Evolutionary conservation across 2,888 invertebrate species (phyloP).

Genomic region (Mythimna vitellina): DNA sequence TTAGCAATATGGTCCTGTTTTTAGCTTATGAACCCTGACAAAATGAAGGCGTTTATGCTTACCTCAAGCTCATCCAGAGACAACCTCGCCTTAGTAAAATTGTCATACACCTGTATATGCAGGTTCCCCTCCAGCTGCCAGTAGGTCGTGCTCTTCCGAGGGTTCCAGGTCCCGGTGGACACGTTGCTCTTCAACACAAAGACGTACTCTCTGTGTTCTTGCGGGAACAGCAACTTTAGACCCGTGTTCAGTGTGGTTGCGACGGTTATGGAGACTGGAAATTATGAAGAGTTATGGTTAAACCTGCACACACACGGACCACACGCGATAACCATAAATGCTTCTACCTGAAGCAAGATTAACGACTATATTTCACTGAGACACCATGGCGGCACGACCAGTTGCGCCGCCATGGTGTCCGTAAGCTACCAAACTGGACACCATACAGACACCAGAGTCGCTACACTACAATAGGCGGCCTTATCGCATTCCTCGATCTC

Average conservation of each 20-base stretch:
- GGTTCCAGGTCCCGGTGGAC: constrained; percentile 76
- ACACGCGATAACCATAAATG: too few relatives aligned
- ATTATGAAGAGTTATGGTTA: background rate
- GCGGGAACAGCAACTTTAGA: constrained; percentile 78
- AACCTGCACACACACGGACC: too few relatives aligned
- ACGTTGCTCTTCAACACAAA: constrained; percentile 80
- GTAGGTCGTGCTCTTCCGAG: constrained; percentile 73
- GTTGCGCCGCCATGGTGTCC: too few relatives aligned
- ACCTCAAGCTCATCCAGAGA: constrained; percentile 80
- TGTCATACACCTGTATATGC: constrained; percentile 76
- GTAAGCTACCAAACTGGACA: too few relatives aligned
- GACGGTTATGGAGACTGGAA: constrained; percentile 69
- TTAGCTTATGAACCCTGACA: too few relatives aligned
- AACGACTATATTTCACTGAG: too few relatives aligned
- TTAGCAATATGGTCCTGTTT: too few relatives aligned
- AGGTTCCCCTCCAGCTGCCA: constrained; percentile 82
- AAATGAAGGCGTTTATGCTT: constrained; percentile 5
- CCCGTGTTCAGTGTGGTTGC: constrained; percentile 66
- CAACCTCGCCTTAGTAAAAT: constrained; percentile 76
- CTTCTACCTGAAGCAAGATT: too few relatives aligned
- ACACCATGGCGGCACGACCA: too few relatives aligned
- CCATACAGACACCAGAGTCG: too few relatives aligned
- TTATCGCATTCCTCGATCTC: too few relatives aligned
- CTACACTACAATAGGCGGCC: too few relatives aligned
- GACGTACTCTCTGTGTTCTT: constrained; percentile 75